Base-by-base conservation (phyloP, 2,888 invertebrate genomes). In the Liodrosophila aerea region DNA sequence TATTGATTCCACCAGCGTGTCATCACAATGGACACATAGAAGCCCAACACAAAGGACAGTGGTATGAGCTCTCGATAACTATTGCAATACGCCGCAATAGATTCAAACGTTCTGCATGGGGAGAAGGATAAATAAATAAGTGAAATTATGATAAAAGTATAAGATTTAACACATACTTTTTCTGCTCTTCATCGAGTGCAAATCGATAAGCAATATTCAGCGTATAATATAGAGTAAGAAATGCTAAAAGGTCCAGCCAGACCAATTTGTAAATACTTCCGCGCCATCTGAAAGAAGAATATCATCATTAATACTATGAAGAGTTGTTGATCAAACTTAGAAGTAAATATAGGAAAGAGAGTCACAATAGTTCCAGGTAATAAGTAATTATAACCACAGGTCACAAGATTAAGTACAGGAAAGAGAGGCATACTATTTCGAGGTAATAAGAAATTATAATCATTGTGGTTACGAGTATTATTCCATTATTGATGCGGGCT, bases 261-360 rank as follows among this genome's bases (percentile, higher is more conserved):
- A 98, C 95, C 74, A 98, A 91, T 91, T 98, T 98, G 93, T 98
- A 98, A 84, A 98, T 95, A 88, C 97, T 97, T 37, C 97, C 98
- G 73, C 94, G 93, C 98, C 98, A 98, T 92, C 97, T 97, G 92
- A 93, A 93, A 73, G 4, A 27, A 13, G 15, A 12, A 4, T n/a
- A 8, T 12, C 7, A 15, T 27, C 1, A 5, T 8, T 37, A 18
- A 16, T 34, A 36, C 11, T 7, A 22, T 18, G 13, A 7, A 22
- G 22, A 22, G 22, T 5, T 22, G 22, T 22, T 22, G 2, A 22
- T 22, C 22, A 22, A 22, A 4, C 22, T 2, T 22, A 22, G 5
- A 22, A n/a, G n/a, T n/a, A n/a, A n/a, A n/a, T n/a, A n/a, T n/a
- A n/a, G n/a, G n/a, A n/a, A n/a, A n/a, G n/a, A n/a, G n/a, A n/a